Evolutionary conservation across 2,888 invertebrate genomes (phyloP), one percentile per base, ranked within the genome.

Genomic region (Parthenolecanium corni): DNA sequence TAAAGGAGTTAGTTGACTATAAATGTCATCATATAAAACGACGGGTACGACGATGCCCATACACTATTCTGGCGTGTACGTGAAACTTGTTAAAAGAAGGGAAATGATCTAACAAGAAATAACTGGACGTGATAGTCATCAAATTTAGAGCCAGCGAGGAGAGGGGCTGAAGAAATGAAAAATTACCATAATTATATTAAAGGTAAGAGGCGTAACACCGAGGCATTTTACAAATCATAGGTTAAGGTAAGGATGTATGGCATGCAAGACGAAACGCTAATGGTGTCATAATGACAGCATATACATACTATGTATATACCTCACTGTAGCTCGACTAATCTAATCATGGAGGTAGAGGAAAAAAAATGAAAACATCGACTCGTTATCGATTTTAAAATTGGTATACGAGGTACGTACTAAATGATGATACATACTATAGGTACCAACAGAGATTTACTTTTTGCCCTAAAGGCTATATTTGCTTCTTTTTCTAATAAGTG

Each of bases 261-360:
- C 38, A 58, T 58, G 49, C 58, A n/a, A 58, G 58, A 49, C 49
- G 46, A 44, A 58, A 58, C 58, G 38, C 58, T 58, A 58, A 58
- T 58, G 58, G 58, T 58, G 58, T 58, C 58, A 58, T 58, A 58
- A 58, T 58, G 58, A 58, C 58, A 58, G 58, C 51, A 49, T 58
- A 38, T 31, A 4, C 23, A 46, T 25, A 54, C 21, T 36, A 42
- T 42, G 38, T 21, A 20, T 53, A 44, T 38, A 21, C 25, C 12
- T n/a, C n/a, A n/a, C n/a, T 56, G 44, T 47, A 47, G 40, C 42
- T 56, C n/a, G 31, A 44, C 31, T 57, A 57, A 57, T 57, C 57
- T 57, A 57, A 57, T 57, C 57, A 47, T 18, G 14, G 1, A 9
- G 9, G 31, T 31, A 31, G 9, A 31, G 9, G 9, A 31, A 31